Base-by-base conservation (phyloP, 2,797 vertebrate species). In the Triplophysa yarkandensis region DNA sequence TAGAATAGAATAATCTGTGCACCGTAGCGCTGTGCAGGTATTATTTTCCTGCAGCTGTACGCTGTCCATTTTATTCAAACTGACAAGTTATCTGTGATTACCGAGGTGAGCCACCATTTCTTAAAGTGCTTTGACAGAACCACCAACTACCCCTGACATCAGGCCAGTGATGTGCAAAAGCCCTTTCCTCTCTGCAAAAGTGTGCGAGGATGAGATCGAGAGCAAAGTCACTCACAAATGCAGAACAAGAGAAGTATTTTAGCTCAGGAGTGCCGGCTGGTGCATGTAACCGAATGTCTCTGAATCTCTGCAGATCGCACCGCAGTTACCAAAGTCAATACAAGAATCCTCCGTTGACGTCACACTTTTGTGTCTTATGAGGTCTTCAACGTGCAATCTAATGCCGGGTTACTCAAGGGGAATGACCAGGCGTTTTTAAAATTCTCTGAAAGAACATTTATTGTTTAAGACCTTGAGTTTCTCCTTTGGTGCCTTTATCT, bases 101-200 rank as follows among this genome's bases (percentile, higher is more conserved):
- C 70, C 68, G 64, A 25, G 70, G 58, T 60, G 46, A 48, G 43
- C 54, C 62, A 72, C 27, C 36, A 36, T 78, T 78, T 78, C 50
- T 68, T 61, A 61, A 72, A 72, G 57, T 78, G 67, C 57, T 77
- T 77, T 80, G 74, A 80, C 79, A 73, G 41, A 73, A 54, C 48
- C 70, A 64, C 58, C 60, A 63, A 46, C 68, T 74, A 50, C 34
- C 63, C 17, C 19, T 68, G 74, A 73, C 68, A 77, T 54, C 48
- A 55, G 68, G 69, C 69, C 69, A 73, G 48, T 80, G 68, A 72
- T 64, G 65, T 71, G 63, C 62, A 67, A 54, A 65, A 41, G 54
- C 28, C 63, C 21, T 44, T 62, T 72, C 55, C 54, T 71, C 43
- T 41, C 16, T 2, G 39, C 28, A 14, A 72, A 72, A 32, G 68